Conservation (phyloP, 2,888 invertebrate species). For the Diadegma fenestrale region DNA sequence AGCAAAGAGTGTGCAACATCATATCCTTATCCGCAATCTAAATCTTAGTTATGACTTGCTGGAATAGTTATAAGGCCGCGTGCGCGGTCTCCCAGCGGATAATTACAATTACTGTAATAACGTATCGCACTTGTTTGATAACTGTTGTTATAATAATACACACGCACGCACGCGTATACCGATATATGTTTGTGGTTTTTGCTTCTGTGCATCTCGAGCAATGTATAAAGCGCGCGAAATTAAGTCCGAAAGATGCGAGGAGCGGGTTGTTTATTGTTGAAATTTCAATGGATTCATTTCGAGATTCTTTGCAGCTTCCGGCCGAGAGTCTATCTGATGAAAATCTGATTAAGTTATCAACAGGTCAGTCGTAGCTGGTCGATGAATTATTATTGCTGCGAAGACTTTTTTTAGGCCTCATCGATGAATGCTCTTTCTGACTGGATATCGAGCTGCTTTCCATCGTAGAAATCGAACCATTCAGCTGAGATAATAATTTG, state of each 20-base stretch:
- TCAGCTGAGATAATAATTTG: neutral
- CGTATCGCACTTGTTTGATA: slow-evolving; percentile 70
- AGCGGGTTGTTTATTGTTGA: slow-evolving; percentile 51
- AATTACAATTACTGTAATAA: slow-evolving; percentile 77
- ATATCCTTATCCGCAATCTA: slow-evolving; percentile 75
- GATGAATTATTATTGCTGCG: neutral
- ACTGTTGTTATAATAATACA: slow-evolving; percentile 68
- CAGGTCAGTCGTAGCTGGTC: neutral
- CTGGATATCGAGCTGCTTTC: neutral
- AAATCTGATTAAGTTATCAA: slow-evolving; percentile 37
- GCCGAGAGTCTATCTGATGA: neutral
- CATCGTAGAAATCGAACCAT: neutral
- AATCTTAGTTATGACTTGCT: slow-evolving; percentile 76
- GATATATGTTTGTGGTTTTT: slow-evolving; percentile 37
- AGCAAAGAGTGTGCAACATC: slow-evolving; percentile 58
- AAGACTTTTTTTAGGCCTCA: neutral
- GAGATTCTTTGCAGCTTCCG: slow-evolving; percentile 27
- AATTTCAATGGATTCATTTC: slow-evolving; percentile 60
- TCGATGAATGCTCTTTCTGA: neutral
- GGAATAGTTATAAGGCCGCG: slow-evolving; percentile 66
- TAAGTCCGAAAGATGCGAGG: slow-evolving; percentile 14
- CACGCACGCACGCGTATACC: slow-evolving; percentile 25
- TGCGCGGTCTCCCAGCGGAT: slow-evolving; percentile 62
- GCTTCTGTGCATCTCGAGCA: slow-evolving; percentile 17
- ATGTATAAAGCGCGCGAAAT: slow-evolving; percentile 26